Evolutionary conservation across 2,888 invertebrate genomes (phyloP).

Genomic region (Punctoribates punctum): DNA sequence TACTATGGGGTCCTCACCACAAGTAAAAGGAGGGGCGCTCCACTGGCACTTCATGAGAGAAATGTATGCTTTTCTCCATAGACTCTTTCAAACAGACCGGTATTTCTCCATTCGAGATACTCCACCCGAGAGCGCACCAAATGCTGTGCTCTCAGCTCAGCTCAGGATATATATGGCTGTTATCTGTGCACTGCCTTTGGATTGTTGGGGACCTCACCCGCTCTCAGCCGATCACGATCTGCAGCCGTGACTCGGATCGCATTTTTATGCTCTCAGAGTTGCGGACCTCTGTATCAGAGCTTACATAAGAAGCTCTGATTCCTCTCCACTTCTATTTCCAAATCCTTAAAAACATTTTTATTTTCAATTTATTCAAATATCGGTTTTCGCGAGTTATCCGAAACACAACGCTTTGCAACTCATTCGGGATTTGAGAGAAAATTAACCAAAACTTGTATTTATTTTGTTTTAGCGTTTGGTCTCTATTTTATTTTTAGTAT

Average conservation of each 20-base stretch:
- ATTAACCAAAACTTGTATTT: not conserved
- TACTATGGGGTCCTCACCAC: not conserved
- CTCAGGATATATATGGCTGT: slow-evolving; percentile 1
- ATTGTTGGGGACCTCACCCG: not conserved
- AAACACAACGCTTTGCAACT: not conserved
- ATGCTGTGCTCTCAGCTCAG: not conserved
- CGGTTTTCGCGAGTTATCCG: not conserved
- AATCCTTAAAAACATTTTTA: not conserved
- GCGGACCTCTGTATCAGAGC: not conserved
- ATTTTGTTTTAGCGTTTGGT: not conserved
- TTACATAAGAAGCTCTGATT: not conserved
- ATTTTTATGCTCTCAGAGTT: not conserved
- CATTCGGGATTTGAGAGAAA: not conserved
- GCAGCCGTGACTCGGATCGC: not conserved
- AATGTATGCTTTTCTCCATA: not conserved
- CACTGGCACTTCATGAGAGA: not conserved
- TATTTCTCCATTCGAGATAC: not conserved
- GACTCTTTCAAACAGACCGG: not conserved
- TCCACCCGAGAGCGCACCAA: not conserved
- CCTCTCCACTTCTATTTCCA: not conserved
- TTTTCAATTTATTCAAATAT: not conserved
- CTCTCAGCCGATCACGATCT: not conserved
- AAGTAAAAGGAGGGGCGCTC: slow-evolving; percentile 3
- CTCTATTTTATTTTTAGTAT: not conserved
- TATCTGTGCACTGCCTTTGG: not conserved